These are phyloP conservation scores for Umimayanthus chanpuru DNA, from an alignment of 92 coral and sea anemone genomes.

Conservation along the genomic window DNA sequence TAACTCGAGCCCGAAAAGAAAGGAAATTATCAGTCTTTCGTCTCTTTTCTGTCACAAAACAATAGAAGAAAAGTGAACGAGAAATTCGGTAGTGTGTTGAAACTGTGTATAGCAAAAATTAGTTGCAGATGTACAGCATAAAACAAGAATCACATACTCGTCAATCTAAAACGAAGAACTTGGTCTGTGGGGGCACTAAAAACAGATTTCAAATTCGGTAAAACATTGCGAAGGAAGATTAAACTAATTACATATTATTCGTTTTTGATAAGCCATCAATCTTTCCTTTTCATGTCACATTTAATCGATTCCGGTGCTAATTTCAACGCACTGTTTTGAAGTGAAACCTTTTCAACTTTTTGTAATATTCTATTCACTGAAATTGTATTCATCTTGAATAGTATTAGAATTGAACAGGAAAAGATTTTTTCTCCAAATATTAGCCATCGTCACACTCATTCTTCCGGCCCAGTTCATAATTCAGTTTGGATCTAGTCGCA, in stretches of 20 bases:
- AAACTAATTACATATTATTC: background rate
- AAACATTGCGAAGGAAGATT: constrained; percentile 7
- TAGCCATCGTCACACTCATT: background rate
- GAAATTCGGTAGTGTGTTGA: background rate
- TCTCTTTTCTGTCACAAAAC: background rate
- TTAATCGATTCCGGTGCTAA: constrained; percentile 3
- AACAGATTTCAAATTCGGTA: background rate
- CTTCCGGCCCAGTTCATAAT: background rate
- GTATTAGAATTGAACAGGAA: background rate
- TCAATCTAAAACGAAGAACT: background rate
- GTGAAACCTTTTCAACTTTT: background rate
- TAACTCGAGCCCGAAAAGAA: background rate
- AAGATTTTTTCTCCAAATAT: background rate
- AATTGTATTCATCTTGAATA: background rate
- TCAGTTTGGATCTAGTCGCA: background rate
- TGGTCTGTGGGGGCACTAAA: background rate
- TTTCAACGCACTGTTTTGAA: constrained; percentile 21
- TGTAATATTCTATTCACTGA: background rate
- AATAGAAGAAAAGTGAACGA: background rate
- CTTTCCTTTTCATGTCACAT: background rate
- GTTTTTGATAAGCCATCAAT: constrained; percentile 3
- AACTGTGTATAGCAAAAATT: background rate
- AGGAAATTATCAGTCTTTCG: background rate
- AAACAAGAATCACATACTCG: background rate
- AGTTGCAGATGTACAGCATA: background rate